phyloP scores from a whole-genome alignment of 2,888 invertebrate species.

The Drosophila subquinaria region DNA sequence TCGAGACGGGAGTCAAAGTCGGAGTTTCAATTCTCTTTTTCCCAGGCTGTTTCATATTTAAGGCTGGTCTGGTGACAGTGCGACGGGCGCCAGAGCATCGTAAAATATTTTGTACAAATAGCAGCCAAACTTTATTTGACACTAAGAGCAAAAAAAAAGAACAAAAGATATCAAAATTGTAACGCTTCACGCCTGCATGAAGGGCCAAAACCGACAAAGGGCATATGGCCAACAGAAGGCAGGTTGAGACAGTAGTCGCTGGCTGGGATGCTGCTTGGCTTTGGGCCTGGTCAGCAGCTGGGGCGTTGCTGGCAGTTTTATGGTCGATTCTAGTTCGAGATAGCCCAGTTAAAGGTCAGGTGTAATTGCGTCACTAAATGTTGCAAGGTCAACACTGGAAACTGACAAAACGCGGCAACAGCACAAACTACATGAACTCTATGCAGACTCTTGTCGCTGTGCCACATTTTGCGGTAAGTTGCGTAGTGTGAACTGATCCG shows the following conservation, averaged over 20 bases:
- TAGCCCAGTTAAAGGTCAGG: conserved; percentile 57
- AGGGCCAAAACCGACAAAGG: conserved; percentile 62
- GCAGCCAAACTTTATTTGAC: conserved; percentile 44
- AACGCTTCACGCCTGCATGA: conserved; percentile 73
- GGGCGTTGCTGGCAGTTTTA: conserved; percentile 51
- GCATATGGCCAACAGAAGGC: conserved; percentile 27
- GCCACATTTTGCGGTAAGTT: conserved; percentile 47
- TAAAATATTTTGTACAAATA: conserved; percentile 66
- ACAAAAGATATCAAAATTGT: conserved; percentile 72
- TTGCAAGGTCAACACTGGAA: conserved; percentile 32
- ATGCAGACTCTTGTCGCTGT: conserved; percentile 20
- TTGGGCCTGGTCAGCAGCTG: conserved; percentile 43
- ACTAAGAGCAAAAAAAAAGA: conserved; percentile 4
- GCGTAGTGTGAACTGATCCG: conserved; percentile 69
- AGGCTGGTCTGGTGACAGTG: conserved; percentile 26
- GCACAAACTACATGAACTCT: conserved; percentile 2
- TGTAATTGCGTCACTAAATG: conserved; percentile 73
- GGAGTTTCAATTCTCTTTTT: background rate
- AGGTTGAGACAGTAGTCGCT: conserved; percentile 39
- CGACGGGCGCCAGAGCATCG: conserved; percentile 65
- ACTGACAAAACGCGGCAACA: conserved; percentile 24
- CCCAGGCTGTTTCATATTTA: conserved; percentile 28
- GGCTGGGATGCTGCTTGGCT: conserved; percentile 5
- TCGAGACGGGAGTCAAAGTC: conserved; percentile 13
- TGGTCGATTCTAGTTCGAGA: conserved; percentile 31